These are phyloP conservation scores for Paraplagusia blochii DNA, from an alignment of 2,113 vertebrate genomes.

Conservation along the genomic window DNA sequence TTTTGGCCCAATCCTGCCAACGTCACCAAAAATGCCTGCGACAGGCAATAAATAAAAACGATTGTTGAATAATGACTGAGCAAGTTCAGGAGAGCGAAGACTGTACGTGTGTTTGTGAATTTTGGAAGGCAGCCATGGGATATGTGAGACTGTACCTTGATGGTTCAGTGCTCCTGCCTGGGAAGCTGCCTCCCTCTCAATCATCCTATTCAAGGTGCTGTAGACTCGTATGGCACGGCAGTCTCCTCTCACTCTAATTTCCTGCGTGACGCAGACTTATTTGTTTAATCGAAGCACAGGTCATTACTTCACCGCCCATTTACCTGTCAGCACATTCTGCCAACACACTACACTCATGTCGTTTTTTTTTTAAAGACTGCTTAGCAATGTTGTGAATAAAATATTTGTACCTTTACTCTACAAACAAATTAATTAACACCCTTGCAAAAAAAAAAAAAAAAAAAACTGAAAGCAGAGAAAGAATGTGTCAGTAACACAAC, in stretches of 20 bases:
- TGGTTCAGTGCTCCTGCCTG: constrained; percentile 41
- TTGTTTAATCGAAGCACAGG: constrained; percentile 33
- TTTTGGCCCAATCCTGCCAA: too few species aligned
- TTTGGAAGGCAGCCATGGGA: constrained; percentile 38
- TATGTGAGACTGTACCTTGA: constrained; percentile 43
- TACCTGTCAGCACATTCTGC: constrained; percentile 29
- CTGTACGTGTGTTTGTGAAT: constrained; percentile 30
- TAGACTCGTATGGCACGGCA: constrained; percentile 51
- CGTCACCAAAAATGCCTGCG: too few species aligned
- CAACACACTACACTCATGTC: neutral
- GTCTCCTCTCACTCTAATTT: constrained; percentile 55
- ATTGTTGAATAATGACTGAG: constrained; percentile 9
- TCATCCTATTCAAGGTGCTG: constrained; percentile 48
- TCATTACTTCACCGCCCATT: constrained; percentile 16
- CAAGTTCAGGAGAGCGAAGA: constrained; percentile 33
- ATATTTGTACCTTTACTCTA: too few species aligned
- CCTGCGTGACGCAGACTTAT: constrained; percentile 46
- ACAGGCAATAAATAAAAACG: too few species aligned
- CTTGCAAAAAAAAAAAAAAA: too few species aligned
- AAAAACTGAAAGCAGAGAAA: too few species aligned
- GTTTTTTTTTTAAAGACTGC: neutral
- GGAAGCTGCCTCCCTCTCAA: constrained; percentile 42
- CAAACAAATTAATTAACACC: too few species aligned
- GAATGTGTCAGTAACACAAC: too few species aligned
- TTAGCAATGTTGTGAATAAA: neutral